These are phyloP conservation scores for Sterna hirundo DNA, from an alignment of 2,113 vertebrate genomes.

Conservation along the genomic window DNA sequence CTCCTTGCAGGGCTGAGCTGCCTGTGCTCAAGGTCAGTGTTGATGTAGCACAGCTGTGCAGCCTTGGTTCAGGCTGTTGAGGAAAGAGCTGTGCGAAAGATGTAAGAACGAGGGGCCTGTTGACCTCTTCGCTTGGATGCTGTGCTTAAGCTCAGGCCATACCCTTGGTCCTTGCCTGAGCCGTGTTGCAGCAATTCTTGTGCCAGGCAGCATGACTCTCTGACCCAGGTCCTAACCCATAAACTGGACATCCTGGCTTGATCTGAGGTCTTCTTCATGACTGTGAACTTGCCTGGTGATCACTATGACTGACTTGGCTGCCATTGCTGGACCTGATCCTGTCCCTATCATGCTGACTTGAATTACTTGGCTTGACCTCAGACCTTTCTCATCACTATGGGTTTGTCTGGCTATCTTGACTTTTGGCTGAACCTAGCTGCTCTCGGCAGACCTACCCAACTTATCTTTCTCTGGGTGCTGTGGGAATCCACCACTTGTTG, in stretches of 20 bases:
- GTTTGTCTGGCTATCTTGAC: neutral
- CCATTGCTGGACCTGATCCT: neutral
- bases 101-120: fast-evolving
- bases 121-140: neutral
- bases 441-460: neutral
- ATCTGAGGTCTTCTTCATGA: fast-evolving
- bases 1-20: neutral
- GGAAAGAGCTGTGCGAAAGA: neutral
- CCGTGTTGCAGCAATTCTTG: fast-evolving
- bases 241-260: neutral
- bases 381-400: neutral
- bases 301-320: neutral
- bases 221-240: fast-evolving
- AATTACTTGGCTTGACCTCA: neutral
- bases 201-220: neutral
- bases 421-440: neutral
- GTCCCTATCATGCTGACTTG: neutral
- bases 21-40: neutral
- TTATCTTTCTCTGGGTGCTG: neutral
- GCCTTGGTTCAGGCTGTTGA: neutral
- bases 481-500: no score
- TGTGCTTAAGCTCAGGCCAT: neutral
- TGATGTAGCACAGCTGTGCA: neutral
- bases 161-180: neutral
- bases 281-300: neutral